Evolutionary conservation across 2,888 invertebrate genomes (phyloP), one percentile per base, ranked within the genome.

Genomic region (Machimus rusticus): DNA sequence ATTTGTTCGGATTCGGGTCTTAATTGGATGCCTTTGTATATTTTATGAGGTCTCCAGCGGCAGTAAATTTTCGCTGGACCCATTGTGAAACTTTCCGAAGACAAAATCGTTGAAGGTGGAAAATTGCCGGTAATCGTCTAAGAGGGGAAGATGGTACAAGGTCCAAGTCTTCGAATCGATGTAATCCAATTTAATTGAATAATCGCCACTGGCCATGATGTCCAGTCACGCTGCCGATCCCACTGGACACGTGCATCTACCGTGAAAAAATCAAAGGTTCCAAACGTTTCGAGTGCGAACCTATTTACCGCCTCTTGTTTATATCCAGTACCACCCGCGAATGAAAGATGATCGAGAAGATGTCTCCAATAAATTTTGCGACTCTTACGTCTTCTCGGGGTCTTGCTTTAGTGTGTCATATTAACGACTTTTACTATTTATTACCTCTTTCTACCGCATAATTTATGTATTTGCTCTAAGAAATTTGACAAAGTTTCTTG

Each of bases 1-100:
- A 74, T 31, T 74, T 74, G 43, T 43, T 57, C 23, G 28, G 85
- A 85, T 85, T 46, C 46, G 23, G 74, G 14, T 6, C 43, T 85
- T 85, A 85, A 85, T 85, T 85, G 85, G 85, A 85, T 85, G 43
- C 74, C 74, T 85, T 85, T 85, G 85, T 85, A 43, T 39, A 16
- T 23, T 74, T 74, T 74, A 85, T 85, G 43, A 84, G 82, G 39
- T 85, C 85, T 31, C 14, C 57, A 23, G 19, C 34, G 23, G 57
- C 57, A 57, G 57, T 66, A 82, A 82, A 82, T 82, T 66, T 46
- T 37, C 37, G 23, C 66, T 66, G 28, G 23, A 23, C 66, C 66
- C 28, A 66, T 76, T 76, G 34, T 37, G 16, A 39, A n/a, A 12
- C 34, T 76, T 39, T n/a, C 37, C 28, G 74, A 74, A 74, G 31